Conservation (phyloP, 2,888 invertebrate genomes). For the Tetropium fuscum region DNA sequence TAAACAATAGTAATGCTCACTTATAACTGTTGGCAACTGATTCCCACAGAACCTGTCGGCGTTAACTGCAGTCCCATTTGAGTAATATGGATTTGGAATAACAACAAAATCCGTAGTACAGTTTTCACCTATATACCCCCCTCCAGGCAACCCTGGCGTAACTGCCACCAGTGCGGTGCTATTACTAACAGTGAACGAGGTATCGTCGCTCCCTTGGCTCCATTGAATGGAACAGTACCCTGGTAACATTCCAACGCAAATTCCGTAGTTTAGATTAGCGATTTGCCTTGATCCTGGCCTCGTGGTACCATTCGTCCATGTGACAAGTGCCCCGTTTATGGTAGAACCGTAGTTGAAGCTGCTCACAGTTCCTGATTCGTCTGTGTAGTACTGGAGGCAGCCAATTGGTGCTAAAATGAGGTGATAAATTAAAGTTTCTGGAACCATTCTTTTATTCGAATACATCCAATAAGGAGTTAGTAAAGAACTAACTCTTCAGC, state of each 20-base stretch:
- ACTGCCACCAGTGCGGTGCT: slow-evolving; percentile 75
- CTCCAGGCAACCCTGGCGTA: slow-evolving; percentile 70
- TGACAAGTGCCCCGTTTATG: slow-evolving; percentile 45
- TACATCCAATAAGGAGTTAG: too few species aligned
- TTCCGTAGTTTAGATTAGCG: slow-evolving; percentile 79
- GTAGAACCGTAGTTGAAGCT: slow-evolving; percentile 83
- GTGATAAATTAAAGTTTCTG: too few species aligned
- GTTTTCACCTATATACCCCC: slow-evolving; percentile 69
- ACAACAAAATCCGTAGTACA: slow-evolving; percentile 82
- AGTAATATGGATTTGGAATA: slow-evolving; percentile 74
- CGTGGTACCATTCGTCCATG: slow-evolving; percentile 36
- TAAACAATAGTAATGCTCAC: too few species aligned
- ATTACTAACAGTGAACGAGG: slow-evolving; percentile 79
- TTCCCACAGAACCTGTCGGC: slow-evolving; percentile 84
- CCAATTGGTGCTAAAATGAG: slow-evolving; percentile 77
- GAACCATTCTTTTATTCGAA: too few species aligned
- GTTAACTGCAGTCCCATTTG: slow-evolving; percentile 61
- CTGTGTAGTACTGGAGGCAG: slow-evolving; percentile 81
- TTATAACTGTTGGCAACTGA: slow-evolving; percentile 74
- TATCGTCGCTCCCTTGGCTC: slow-evolving; percentile 67
- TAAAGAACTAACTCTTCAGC: too few species aligned
- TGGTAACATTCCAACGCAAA: slow-evolving; percentile 79
- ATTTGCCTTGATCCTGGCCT: slow-evolving; percentile 76
- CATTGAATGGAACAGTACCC: slow-evolving; percentile 83
- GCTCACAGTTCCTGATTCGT: slow-evolving; percentile 72